These are phyloP conservation scores for Ellobium chinense DNA, from an alignment of 2,888 invertebrate genomes.

Conservation along the genomic window DNA sequence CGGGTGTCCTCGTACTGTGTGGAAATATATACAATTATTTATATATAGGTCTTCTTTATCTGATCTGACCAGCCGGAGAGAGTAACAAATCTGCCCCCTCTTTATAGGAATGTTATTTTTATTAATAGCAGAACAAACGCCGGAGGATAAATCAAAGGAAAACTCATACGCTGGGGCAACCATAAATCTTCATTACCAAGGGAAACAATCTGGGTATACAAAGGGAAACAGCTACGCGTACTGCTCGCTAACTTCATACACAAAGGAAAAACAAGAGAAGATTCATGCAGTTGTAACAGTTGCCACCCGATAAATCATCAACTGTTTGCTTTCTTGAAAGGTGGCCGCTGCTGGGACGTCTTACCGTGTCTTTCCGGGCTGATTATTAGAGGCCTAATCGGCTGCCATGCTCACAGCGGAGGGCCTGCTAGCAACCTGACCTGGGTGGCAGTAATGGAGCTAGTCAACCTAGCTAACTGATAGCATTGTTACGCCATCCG, in stretches of 20 bases:
- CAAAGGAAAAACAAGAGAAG: neutral
- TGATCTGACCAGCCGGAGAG: too few species aligned
- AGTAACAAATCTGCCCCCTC: too few species aligned
- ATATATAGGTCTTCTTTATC: too few species aligned
- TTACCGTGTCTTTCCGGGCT: neutral
- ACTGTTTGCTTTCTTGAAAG: neutral
- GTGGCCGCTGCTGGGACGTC: neutral
- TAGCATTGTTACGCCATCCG: neutral
- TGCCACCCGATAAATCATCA: slow-evolving; percentile 26
- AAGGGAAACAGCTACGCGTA: neutral
- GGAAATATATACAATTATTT: too few species aligned
- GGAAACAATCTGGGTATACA: neutral
- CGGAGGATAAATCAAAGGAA: neutral
- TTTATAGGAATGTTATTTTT: neutral
- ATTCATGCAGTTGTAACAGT: neutral
- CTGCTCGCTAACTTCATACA: neutral
- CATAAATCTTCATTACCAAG: slow-evolving; percentile 16
- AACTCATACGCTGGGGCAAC: neutral
- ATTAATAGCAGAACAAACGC: neutral
- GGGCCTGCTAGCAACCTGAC: too few species aligned
- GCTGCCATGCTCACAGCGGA: neutral
- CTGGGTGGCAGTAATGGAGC: neutral
- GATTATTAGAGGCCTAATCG: neutral
- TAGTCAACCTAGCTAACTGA: neutral
- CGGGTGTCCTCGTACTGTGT: too few species aligned